Evolutionary conservation across 2,797 vertebrate genomes (phyloP), one percentile per base, ranked within the genome.

Genomic region (Acipenser transmontanus): DNA sequence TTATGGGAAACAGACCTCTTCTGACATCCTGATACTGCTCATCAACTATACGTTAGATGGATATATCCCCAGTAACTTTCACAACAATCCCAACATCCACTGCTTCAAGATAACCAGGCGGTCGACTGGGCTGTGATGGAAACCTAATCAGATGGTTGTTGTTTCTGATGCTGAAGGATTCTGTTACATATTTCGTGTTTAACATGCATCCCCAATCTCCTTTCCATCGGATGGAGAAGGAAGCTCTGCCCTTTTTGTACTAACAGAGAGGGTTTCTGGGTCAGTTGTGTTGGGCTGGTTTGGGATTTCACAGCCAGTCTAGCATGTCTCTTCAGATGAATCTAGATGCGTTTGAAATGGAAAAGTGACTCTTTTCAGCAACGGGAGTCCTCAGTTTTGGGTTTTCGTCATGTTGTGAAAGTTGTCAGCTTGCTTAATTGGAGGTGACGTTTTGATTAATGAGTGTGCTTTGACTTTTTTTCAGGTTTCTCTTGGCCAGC

Each of bases 401-500:
- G 34, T 34, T 34, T 34, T 34, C 1, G 34, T 34, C 34, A 34
- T 34, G 34, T 70, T 11, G 61, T 62, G 72, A 56, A 76, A 67
- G 54, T 14, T 13, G 34, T 67, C 72, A 71, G 73, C 62, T 74
- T 34, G 66, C 70, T 78, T 69, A 68, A 64, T 65, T 71, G 52
- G 68, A 78, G 68, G 72, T 72, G 63, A 79, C 72, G 70, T 59
- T 51, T 69, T 74, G 66, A 82, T 69, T 68, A 78, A 62, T 78
- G 73, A 64, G 66, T 77, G 74, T 65, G 74, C 49, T 68, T 49
- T 52, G 20, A 52, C 54, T 65, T 20, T 48, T 52, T 4, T 68
- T 72, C 75, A 99, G 97, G 72, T 78, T 78, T 91, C 83, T 69
- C 81, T 94, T 51, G 86, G 77, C 74, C 84, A 76, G 66, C 81